phyloP scores from a whole-genome alignment of 1,140 invertebrate species.

The Saxidomus purpurata region DNA sequence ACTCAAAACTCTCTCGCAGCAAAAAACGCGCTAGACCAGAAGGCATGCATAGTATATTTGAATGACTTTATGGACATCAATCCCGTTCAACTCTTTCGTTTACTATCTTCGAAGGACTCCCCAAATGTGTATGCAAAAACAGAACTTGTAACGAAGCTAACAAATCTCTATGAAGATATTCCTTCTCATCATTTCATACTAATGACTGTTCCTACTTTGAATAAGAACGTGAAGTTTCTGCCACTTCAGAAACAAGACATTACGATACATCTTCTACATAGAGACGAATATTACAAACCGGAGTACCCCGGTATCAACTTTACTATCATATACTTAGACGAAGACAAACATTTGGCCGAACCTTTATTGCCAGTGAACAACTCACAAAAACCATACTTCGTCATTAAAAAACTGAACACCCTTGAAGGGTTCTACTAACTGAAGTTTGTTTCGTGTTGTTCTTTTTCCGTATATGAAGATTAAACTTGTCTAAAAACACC shows the following conservation, averaged over 20 bases:
- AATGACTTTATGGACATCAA: constrained; percentile 23
- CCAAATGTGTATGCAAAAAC: neutral
- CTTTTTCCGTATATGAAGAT: too few relatives aligned
- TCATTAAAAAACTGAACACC: constrained; percentile 13
- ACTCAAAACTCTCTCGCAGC: neutral
- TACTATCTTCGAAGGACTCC: neutral
- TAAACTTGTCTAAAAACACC: too few relatives aligned
- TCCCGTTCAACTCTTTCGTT: constrained; percentile 11
- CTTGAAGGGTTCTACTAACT: neutral
- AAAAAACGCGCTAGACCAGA: neutral
- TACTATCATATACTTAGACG: constrained; percentile 15
- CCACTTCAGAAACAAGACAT: neutral
- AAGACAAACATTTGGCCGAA: constrained; percentile 11
- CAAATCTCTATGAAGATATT: neutral
- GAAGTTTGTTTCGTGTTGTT: too few relatives aligned
- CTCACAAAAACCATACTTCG: neutral
- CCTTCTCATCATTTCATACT: neutral
- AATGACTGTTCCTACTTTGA: neutral
- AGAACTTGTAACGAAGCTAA: neutral
- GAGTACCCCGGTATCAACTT: constrained; percentile 17
- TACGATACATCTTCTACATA: neutral
- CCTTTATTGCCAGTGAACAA: neutral
- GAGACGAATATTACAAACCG: constrained; percentile 15
- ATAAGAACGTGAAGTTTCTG: neutral
- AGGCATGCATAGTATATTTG: constrained; percentile 24